Evolutionary conservation across 2,888 invertebrate species (phyloP).

Genomic region (Clostera curtula): DNA sequence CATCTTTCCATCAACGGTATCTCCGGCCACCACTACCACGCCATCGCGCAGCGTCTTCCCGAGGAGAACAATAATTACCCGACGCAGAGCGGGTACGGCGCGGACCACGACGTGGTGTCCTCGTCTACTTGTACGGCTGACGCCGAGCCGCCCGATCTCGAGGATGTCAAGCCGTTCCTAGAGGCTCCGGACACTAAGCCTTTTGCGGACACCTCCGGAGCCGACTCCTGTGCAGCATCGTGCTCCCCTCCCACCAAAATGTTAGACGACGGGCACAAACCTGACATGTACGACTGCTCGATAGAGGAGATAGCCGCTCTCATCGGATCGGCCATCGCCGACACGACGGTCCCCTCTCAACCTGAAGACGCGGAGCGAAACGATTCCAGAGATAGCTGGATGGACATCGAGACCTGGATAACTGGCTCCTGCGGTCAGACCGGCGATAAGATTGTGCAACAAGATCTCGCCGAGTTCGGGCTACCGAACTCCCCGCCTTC

Average conservation of each 20-base stretch:
- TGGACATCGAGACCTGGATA: conserved; percentile 92
- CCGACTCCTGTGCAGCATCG: conserved; percentile 73
- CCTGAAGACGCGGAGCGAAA: conserved; percentile 82
- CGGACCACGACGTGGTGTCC: conserved; percentile 83
- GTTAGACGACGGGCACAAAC: conserved; percentile 69
- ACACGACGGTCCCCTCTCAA: conserved; percentile 86
- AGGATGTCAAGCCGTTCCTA: conserved; percentile 77
- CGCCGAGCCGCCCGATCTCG: conserved; percentile 75
- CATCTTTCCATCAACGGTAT: conserved; percentile 91
- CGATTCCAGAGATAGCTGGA: conserved; percentile 88
- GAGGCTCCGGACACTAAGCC: conserved; percentile 69
- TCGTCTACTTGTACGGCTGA: conserved; percentile 82
- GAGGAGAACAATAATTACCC: conserved; percentile 84
- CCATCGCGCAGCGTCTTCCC: conserved; percentile 84
- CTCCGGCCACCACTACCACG: conserved; percentile 90
- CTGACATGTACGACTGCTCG: conserved; percentile 80
- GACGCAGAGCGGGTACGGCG: conserved; percentile 75
- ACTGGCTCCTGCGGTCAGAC: conserved; percentile 85
- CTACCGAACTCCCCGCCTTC: conserved; percentile 78
- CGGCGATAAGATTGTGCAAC: conserved; percentile 79
- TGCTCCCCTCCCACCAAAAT: conserved; percentile 70
- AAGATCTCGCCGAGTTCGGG: conserved; percentile 81
- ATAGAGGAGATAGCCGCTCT: conserved; percentile 91
- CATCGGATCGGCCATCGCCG: conserved; percentile 91
- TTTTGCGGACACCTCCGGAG: conserved; percentile 72